phyloP scores from a whole-genome alignment of 2,113 vertebrate genomes.

The Cyanoliseus patagonus region DNA sequence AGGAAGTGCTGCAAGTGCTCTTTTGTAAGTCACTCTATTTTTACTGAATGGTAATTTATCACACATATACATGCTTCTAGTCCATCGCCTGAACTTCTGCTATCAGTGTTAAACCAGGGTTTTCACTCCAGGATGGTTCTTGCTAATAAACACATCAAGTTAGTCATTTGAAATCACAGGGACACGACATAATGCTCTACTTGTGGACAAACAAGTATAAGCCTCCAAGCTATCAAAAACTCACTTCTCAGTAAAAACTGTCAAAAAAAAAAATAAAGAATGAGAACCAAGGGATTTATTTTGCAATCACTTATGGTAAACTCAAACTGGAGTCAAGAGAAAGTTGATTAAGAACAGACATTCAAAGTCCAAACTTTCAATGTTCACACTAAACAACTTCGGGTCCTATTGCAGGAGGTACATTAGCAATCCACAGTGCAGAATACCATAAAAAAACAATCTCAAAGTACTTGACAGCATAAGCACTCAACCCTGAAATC shows the following conservation, averaged over 20 bases:
- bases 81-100: neutral
- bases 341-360: neutral
- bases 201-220: neutral
- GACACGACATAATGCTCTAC: neutral
- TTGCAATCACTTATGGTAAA: neutral
- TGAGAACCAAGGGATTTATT: neutral
- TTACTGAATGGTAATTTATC: neutral
- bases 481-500: neutral
- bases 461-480: neutral
- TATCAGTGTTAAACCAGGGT: neutral
- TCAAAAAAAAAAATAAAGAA: neutral
- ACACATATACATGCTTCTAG: neutral
- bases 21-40: neutral
- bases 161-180: neutral
- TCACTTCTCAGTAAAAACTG: neutral
- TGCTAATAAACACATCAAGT: neutral
- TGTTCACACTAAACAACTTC: neutral
- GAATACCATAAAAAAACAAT: neutral
- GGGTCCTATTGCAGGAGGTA: neutral
- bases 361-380: neutral
- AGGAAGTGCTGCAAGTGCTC: neutral
- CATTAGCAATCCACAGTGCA: neutral
- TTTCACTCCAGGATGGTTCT: neutral
- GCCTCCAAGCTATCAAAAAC: neutral
- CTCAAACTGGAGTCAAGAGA: neutral